Evolutionary conservation across 2,888 invertebrate species (phyloP), one percentile per base, ranked within the genome.

Genomic region (Altica lythri): DNA sequence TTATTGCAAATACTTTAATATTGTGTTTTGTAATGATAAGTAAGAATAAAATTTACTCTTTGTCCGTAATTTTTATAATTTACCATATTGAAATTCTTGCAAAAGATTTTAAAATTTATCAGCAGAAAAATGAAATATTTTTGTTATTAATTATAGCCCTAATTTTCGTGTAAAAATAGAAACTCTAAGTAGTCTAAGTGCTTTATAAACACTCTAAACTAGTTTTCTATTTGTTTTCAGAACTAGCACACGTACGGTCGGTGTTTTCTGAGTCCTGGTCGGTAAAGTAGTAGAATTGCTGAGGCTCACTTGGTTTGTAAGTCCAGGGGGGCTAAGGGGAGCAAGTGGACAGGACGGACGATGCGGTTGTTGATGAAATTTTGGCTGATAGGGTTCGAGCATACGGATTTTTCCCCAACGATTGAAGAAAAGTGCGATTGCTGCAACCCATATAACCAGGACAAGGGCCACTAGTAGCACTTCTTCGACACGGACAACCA

Each of bases 391-490:
- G 0, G 92, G 92, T 73, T 92, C 92, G 76, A 92, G 77, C 91
- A 92, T 92, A 60, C 92, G 86, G 73, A 94, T 94, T 82, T 94
- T 93, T 71, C 93, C 93, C 93, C 93, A 94, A 60, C 93, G 88
- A 79, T 94, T 93, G 82, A 94, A 92, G 80, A 94, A 94, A 35
- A 93, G 81, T 2, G 90, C 89, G 58, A 93, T 92, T 58, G 93
- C 92, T 0, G 89, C 92, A 48, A 90, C 88, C 94, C 94, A 94
- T 9, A 93, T 83, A 38, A 91, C 82, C 14, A 94, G 79, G 17
- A 93, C 92, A 62, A 92, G 83, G 37, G 89, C 85, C 49, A 94
- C 92, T 68, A 93, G 89, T 44, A 92, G 80, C 12, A 90, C 86
- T 72, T 93, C 92, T 75, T 92, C 92, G 45, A 90, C 88, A 62